Percentiles rank a stretch among this genome's conserved stretches.
Conservation (phyloP, 64 coral and sea anemone genomes). For the Trachythela sp. region DNA sequence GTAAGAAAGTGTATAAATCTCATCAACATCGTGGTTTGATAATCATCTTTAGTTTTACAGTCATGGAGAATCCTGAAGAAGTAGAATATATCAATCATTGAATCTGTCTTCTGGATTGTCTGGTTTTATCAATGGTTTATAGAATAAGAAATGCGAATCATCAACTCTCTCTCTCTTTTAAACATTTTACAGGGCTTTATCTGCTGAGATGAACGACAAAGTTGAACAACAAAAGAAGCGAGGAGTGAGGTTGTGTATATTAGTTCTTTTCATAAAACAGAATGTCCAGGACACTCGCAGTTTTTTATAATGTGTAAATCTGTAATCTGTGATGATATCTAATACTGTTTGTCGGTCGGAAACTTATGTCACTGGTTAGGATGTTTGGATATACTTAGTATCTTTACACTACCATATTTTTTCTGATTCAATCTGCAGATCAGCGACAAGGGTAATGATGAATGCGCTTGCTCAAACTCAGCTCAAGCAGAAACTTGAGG, state of each 20-base stretch:
- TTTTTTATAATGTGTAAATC: no score
- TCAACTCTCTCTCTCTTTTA: neutral
- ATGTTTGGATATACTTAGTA: neutral
- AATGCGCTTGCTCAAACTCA: slow-evolving; percentile 49
- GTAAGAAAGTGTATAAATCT: slow-evolving; percentile 24
- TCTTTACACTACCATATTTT: neutral
- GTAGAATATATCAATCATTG: neutral
- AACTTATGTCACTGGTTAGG: neutral
- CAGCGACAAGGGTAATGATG: slow-evolving; percentile 33
- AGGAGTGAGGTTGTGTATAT: slow-evolving; percentile 28
- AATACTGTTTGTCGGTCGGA: no score
- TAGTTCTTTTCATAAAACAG: no score
- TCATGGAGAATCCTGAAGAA: no score
- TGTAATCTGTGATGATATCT: no score
- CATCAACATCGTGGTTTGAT: no score
- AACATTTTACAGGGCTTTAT: slow-evolving; percentile 55
- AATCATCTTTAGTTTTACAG: no score
- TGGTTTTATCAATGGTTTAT: neutral
- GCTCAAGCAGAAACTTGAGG: slow-evolving; percentile 52
- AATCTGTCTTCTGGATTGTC: neutral
- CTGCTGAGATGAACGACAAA: slow-evolving; percentile 58
- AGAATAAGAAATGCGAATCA: no score
- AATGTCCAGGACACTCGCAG: neutral
- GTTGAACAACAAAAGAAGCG: slow-evolving; percentile 59
- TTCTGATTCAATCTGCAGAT: slow-evolving; percentile 26